Base-by-base conservation (phyloP, 2,113 vertebrate genomes). In the Rutilus rutilus region DNA sequence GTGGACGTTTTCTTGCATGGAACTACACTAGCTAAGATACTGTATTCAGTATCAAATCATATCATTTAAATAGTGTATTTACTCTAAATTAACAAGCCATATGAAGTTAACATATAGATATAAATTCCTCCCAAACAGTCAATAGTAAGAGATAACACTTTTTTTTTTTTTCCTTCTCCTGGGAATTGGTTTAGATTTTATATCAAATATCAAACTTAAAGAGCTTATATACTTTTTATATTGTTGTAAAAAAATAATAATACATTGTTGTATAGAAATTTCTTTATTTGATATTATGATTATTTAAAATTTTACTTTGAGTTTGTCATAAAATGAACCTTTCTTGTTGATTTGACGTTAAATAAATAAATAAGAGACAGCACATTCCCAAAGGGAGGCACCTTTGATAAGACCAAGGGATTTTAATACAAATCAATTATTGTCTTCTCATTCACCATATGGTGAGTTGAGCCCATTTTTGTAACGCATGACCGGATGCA, bases 401-500 rank as follows among this genome's bases (percentile, higher is more conserved):
- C 36, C n/a, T 52, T 77, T 54, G 47, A 73, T 25, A n/a, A 79
- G 39, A 59, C 3, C 12, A 67, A 65, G 14, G 30, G 23, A 36
- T n/a, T 78, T 65, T 11, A 73, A 39, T 57, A 36, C 12, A 47
- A 15, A 42, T 67, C 45, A n/a, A 14, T 65, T 8, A 12, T 45
- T 19, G 14, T 42, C 42, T 75, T 60, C 33, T 74, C n/a, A 45
- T 62, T 80, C 21, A 69, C 25, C 39, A 50, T 12, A 64, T 82
- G 7, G 33, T 27, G 57, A 47, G 78, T 8, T 78, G 25, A 60
- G 47, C 17, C 36, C 36, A 33, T 59, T 27, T 12, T 11, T 64
- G 15, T 77, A 80, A 89, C 42, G 84, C 89, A 83, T 83, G 88
- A 89, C 65, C 62, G 62, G 54, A 88, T 89, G 87, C 83, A 82